Percentiles rank a stretch among this genome's conserved stretches.
Conservation (phyloP, 2,888 invertebrate genomes). For the Deilephila porcellus region DNA sequence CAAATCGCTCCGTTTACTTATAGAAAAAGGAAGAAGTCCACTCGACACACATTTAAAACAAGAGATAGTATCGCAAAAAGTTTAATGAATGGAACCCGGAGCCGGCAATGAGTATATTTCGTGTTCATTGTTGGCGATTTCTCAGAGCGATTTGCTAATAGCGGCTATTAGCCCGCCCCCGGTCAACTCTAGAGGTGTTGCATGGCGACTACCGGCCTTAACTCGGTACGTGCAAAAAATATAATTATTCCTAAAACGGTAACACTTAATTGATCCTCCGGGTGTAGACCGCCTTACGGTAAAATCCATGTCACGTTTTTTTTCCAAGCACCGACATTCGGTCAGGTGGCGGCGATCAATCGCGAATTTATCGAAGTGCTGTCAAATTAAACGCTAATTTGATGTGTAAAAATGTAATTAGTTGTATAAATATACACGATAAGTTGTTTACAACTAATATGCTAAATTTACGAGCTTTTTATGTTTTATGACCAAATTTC, state of each 20-base stretch:
- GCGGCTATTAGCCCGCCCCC: constrained; percentile 74
- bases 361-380: constrained; percentile 55
- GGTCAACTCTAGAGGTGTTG: constrained; percentile 61
- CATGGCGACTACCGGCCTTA: constrained; percentile 74
- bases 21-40: constrained; percentile 58
- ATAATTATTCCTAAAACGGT: constrained; percentile 81
- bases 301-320: constrained; percentile 62
- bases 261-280: constrained; percentile 72
- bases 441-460: constrained; percentile 42
- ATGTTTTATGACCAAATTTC: constrained; percentile 34
- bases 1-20: constrained; percentile 69
- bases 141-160: constrained; percentile 79
- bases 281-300: constrained; percentile 69
- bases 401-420: constrained; percentile 51
- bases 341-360: constrained; percentile 49
- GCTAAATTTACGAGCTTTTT: constrained; percentile 42
- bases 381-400: constrained; percentile 51
- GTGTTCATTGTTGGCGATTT: constrained; percentile 81
- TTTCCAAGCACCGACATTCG: constrained; percentile 60
- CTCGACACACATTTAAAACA: constrained; percentile 72
- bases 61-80: constrained; percentile 70
- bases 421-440: constrained; percentile 42
- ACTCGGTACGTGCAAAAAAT: constrained; percentile 64
- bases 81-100: constrained; percentile 74
- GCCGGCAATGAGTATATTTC: constrained; percentile 74